A percentile compares a stretch with the other conserved stretches of the same genome.
These are phyloP conservation scores for Dryobates pubescens DNA, from an alignment of 2,797 vertebrate species.

Conservation along the genomic window DNA sequence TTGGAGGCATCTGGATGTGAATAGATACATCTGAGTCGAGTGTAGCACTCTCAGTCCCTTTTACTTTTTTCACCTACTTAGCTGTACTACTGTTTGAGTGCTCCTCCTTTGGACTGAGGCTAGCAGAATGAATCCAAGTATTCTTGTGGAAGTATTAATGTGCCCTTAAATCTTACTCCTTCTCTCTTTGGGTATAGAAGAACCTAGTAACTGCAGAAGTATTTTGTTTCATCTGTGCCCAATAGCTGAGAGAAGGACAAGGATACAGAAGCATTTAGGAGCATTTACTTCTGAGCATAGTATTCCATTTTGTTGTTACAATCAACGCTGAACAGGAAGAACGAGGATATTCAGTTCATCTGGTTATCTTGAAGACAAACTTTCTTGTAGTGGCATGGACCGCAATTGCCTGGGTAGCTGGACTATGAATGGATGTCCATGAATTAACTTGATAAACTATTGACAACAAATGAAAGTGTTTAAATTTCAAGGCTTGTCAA, in stretches of 20 bases:
- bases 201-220: neutral
- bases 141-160: neutral
- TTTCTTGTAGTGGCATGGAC: neutral
- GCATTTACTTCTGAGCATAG: neutral
- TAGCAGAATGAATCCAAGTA: neutral
- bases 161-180: neutral
- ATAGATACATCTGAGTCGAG: neutral
- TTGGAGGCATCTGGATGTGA: neutral
- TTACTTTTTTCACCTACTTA: neutral
- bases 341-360: neutral
- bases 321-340: neutral
- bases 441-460: neutral
- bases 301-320: neutral
- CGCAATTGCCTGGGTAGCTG: neutral
- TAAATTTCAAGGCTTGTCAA: neutral
- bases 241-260: fast-evolving
- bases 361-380: neutral
- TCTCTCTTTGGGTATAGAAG: neutral
- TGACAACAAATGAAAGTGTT: neutral
- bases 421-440: neutral
- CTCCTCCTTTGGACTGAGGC: neutral
- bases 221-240: neutral
- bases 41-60: neutral
- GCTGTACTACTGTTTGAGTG: neutral
- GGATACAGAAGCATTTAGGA: neutral